These are phyloP conservation scores for Drosophila bocki DNA, from an alignment of 1,140 invertebrate genomes.

Conservation along the genomic window DNA sequence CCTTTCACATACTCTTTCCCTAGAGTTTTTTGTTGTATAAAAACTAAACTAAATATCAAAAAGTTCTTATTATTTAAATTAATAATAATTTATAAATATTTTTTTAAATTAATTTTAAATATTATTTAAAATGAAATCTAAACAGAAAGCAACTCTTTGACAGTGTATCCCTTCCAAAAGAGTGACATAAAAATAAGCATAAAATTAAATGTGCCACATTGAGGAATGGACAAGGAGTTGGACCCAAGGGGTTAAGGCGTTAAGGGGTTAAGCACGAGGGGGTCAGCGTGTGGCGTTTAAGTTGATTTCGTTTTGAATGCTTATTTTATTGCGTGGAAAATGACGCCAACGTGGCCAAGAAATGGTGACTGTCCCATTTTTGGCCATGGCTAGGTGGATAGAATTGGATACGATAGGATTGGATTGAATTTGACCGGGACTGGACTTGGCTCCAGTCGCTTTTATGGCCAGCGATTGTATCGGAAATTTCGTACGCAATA, in stretches of 20 bases:
- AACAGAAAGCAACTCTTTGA: not conserved
- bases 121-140: not conserved
- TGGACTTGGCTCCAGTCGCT: slow-evolving; percentile 73
- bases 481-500: slow-evolving; percentile 83
- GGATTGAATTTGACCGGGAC: not conserved
- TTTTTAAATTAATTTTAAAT: not conserved
- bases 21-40: too few species aligned
- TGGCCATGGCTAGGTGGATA: slow-evolving; percentile 18
- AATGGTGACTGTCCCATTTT: slow-evolving; percentile 58
- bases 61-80: not conserved
- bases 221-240: slow-evolving; percentile 59
- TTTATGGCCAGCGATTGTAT: slow-evolving; percentile 79
- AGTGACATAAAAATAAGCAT: slow-evolving; percentile 82
- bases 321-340: slow-evolving; percentile 85
- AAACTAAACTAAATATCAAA: too few species aligned
- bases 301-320: slow-evolving; percentile 84
- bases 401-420: not conserved
- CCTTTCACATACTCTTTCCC: too few species aligned
- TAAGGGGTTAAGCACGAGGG: slow-evolving; percentile 10
- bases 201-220: slow-evolving; percentile 83
- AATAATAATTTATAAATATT: too few species aligned
- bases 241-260: slow-evolving; percentile 27
- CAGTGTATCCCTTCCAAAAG: slow-evolving; percentile 22
- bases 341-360: slow-evolving; percentile 84
- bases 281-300: slow-evolving; percentile 67